These are phyloP conservation scores for Tauraco erythrolophus DNA, from an alignment of 2,113 vertebrate species.

Conservation along the genomic window DNA sequence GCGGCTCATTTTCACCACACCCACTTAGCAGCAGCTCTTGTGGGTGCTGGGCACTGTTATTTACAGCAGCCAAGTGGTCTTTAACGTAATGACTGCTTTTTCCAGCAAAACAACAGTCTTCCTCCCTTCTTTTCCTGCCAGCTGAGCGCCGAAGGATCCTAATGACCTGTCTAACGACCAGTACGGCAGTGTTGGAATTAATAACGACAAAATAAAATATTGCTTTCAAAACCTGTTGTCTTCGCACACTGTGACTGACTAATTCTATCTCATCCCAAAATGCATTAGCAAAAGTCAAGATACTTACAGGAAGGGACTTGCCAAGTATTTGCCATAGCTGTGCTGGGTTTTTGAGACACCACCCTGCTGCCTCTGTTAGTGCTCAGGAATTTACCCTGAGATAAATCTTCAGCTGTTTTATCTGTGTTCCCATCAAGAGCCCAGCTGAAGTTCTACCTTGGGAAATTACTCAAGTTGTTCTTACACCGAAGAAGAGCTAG, in stretches of 20 bases:
- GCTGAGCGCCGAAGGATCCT: not conserved
- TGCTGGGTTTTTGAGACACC: not conserved
- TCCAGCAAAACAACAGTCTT: slow-evolving; percentile 21
- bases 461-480: not conserved
- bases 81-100: slow-evolving; percentile 25
- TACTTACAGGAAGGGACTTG: not conserved
- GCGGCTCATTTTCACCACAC: slow-evolving; percentile 52
- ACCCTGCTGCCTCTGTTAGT: not conserved
- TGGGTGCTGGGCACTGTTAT: slow-evolving; percentile 24
- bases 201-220: not conserved
- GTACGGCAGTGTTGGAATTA: not conserved
- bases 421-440: not conserved
- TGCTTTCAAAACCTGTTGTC: not conserved
- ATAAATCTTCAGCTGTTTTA: not conserved
- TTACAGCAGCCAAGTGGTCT: slow-evolving; percentile 40
- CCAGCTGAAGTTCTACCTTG: not conserved
- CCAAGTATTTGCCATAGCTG: not conserved
- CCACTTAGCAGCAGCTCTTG: slow-evolving; percentile 37
- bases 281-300: not conserved
- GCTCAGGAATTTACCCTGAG: not conserved
- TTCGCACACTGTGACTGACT: not conserved
- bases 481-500: not conserved
- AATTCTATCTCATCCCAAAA: not conserved
- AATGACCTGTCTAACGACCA: not conserved
- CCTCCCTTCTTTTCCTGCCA: not conserved